Evolutionary conservation across 2,888 invertebrate species (phyloP).

Genomic region (Psylliodes chrysocephalus): DNA sequence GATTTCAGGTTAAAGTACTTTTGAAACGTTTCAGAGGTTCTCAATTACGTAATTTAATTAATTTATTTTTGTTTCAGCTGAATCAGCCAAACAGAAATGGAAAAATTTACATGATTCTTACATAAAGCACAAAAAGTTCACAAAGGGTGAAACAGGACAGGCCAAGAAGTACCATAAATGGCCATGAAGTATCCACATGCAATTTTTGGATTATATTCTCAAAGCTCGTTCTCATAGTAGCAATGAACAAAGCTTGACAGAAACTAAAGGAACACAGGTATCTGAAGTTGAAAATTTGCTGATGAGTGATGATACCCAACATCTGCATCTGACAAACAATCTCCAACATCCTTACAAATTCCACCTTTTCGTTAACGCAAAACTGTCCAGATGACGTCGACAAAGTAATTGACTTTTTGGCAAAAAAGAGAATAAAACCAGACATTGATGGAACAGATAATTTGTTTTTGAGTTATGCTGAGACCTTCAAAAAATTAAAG

Average conservation of each 20-base stretch:
- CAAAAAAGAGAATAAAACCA: neutral
- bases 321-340: neutral
- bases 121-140: constrained; percentile 4
- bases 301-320: constrained; percentile 22
- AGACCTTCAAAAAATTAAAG: constrained; percentile 14
- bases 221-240: constrained; percentile 8
- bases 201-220: constrained; percentile 1
- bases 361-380: neutral
- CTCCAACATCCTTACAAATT: neutral
- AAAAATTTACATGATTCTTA: constrained; percentile 19
- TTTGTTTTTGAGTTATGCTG: constrained; percentile 16
- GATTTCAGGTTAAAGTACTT: no score
- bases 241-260: constrained; percentile 9
- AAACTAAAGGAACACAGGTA: constrained; percentile 17
- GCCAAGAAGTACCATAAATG: constrained; percentile 16
- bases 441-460: constrained; percentile 1
- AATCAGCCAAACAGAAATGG: constrained; percentile 19
- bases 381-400: constrained; percentile 9
- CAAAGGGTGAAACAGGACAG: constrained; percentile 12
- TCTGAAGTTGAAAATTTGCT: constrained; percentile 15
- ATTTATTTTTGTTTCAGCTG: constrained; percentile 11
- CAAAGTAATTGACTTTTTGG: constrained; percentile 1
- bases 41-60: neutral
- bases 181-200: constrained; percentile 22
- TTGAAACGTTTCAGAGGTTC: neutral